These are phyloP conservation scores for Abscondita cerata DNA, from an alignment of 2,888 invertebrate species.

Conservation along the genomic window DNA sequence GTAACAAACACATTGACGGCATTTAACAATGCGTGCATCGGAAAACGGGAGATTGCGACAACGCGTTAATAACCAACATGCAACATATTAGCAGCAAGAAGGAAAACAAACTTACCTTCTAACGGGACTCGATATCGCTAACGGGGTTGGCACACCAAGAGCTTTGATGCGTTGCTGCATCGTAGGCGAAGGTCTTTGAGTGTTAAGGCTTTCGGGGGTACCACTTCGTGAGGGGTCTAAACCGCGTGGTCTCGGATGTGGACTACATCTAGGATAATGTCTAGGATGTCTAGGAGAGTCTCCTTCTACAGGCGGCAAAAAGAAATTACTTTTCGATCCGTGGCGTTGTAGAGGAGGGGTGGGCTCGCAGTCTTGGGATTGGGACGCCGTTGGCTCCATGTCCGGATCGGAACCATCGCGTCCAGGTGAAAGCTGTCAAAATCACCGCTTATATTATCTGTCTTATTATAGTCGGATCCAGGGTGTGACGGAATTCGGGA, in stretches of 20 bases:
- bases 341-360: constrained; percentile 86
- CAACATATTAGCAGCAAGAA: background rate
- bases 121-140: constrained; percentile 86
- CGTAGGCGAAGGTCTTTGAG: constrained; percentile 75
- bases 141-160: constrained; percentile 86
- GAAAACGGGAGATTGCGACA: too few relatives aligned
- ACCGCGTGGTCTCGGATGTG: constrained; percentile 76
- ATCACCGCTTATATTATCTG: too few relatives aligned
- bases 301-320: constrained; percentile 74
- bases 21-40: too few relatives aligned
- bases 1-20: too few relatives aligned
- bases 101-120: constrained; percentile 70
- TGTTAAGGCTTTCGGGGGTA: constrained; percentile 56
- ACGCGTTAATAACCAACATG: background rate
- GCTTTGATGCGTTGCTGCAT: constrained; percentile 92
- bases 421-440: constrained; percentile 77
- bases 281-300: constrained; percentile 59
- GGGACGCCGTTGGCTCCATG: constrained; percentile 67
- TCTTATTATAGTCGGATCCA: too few relatives aligned
- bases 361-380: constrained; percentile 92
- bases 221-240: constrained; percentile 64
- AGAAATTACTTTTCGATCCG: constrained; percentile 87
- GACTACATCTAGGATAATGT: constrained; percentile 78
- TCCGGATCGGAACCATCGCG: constrained; percentile 84
- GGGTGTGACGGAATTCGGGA: too few relatives aligned